Base-by-base conservation (phyloP, 2,888 invertebrate species). In the Pristionchus maxplancki region DNA sequence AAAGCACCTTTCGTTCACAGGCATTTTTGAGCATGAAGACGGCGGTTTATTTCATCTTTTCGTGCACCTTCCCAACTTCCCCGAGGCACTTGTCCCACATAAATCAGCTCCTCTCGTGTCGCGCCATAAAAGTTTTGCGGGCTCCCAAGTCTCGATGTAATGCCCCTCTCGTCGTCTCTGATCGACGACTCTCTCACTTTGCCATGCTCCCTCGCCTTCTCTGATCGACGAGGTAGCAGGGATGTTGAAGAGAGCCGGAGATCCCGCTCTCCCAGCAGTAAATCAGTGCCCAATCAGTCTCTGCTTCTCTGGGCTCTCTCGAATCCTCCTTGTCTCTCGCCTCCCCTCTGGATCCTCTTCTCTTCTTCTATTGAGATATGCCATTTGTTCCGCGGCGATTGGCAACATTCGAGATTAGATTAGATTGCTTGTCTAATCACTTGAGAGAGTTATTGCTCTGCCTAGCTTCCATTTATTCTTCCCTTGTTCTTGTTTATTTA, bases 81-180 rank as follows among this genome's bases (percentile, higher is more conserved):
- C 67, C 4, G 58, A 48, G 44, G 44, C 71, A 71, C 37, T 71
- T 74, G 40, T 40, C 20, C 20, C 40, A 24, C 74, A 74, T 74
- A n/a, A 74, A 74, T 74, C 74, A 6, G 13, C 44, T 24, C 40
- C 67, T 64, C 31, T 28, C 37, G 37, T 24, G 17, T 15, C 15
- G 40, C 20, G 40, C 40, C 74, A 67, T 74, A 74, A 74, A 74
- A 74, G 74, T 74, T 74, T 20, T 37, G 50, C 74, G 37, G 24
- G 34, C 74, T 17, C 24, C 40, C 31, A 4, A 5, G 31, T 31
- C 74, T 20, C 20, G 74, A 74, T 74, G 74, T 74, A 74, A 74
- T 74, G 74, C 40, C 6, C 6, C 74, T 6, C n/a, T n/a, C n/a
- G n/a, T n/a, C n/a, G n/a, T n/a, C n/a, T n/a, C n/a, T n/a, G n/a